Evolutionary conservation across 2,797 vertebrate genomes (phyloP).

Genomic region (Poecile montanus): DNA sequence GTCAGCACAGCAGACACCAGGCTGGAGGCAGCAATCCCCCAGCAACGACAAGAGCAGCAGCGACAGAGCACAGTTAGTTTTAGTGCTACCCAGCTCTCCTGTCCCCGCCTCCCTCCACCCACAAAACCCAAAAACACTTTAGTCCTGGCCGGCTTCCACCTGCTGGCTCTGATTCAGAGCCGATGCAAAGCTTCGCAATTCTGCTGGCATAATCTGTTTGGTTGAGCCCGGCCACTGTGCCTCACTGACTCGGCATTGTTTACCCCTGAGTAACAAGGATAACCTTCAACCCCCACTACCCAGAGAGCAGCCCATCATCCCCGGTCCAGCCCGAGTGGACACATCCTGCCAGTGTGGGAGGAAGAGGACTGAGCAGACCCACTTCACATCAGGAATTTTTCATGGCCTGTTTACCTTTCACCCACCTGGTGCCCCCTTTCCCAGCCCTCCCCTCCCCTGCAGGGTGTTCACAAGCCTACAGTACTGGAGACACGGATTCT

Average conservation of each 20-base stretch:
- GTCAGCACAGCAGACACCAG: slow-evolving; percentile 22
- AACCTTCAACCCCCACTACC: slow-evolving; percentile 55
- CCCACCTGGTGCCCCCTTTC: background rate
- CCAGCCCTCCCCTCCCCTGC: background rate
- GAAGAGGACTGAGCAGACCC: background rate
- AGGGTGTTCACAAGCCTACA: background rate
- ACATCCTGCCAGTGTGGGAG: background rate
- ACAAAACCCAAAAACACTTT: slow-evolving; percentile 77
- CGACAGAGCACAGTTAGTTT: slow-evolving; percentile 81
- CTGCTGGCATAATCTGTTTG: slow-evolving; percentile 79
- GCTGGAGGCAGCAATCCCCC: slow-evolving; percentile 61
- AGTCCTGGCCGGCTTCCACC: slow-evolving; percentile 88
- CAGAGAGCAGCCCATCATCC: background rate
- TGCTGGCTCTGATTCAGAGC: slow-evolving; percentile 85
- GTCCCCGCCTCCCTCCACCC: slow-evolving; percentile 68
- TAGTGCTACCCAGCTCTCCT: slow-evolving; percentile 70
- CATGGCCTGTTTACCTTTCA: background rate
- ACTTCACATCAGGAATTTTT: background rate
- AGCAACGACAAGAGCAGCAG: slow-evolving; percentile 65
- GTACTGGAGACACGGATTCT: slow-evolving; percentile 10
- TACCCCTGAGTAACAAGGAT: slow-evolving; percentile 57
- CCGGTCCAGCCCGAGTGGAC: background rate
- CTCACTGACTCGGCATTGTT: slow-evolving; percentile 77
- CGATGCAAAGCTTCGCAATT: slow-evolving; percentile 72
- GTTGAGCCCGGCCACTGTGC: slow-evolving; percentile 69